Evolutionary conservation across 35 echinoderm and acorn worm genomes (phyloP).

Genomic region (Ophioderma brevispina): DNA sequence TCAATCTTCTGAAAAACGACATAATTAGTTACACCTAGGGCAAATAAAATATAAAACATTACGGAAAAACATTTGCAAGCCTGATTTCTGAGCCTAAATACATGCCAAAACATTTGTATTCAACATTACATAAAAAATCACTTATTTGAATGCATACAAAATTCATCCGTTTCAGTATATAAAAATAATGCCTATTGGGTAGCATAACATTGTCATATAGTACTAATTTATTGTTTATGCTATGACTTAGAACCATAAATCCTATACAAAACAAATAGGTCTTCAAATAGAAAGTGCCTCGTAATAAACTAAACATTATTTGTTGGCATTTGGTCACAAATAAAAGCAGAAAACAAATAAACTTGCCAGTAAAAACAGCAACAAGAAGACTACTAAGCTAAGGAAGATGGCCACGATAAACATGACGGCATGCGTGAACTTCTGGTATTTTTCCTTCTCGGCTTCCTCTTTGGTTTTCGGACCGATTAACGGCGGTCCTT

Average conservation of each 20-base stretch:
- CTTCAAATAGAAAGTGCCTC: too few species aligned
- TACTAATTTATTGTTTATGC: background rate
- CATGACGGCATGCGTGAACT: slow-evolving; percentile 93
- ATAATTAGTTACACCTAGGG: too few species aligned
- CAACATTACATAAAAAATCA: too few species aligned
- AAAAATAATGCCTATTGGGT: background rate
- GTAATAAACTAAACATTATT: too few species aligned
- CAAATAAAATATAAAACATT: too few species aligned
- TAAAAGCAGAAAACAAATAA: slow-evolving; percentile 97
- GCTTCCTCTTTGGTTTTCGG: slow-evolving; percentile 76
- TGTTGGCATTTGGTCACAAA: slow-evolving; percentile 68
- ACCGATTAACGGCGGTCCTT: slow-evolving; percentile 60
- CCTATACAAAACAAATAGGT: background rate
- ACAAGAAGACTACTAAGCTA: slow-evolving; percentile 89
- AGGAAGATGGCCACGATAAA: slow-evolving; percentile 94
- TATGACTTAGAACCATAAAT: background rate
- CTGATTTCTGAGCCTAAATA: too few species aligned
- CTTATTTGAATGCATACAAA: background rate
- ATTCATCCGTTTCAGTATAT: background rate
- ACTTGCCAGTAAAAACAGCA: slow-evolving; percentile 96
- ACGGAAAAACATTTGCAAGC: too few species aligned
- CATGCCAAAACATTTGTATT: too few species aligned
- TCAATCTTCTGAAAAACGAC: too few species aligned
- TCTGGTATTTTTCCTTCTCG: slow-evolving; percentile 88
- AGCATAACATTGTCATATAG: background rate